Evolutionary conservation across 2,113 vertebrate species (phyloP), one percentile per base, ranked within the genome.

Genomic region (Cyphomyrus plagiostoma): DNA sequence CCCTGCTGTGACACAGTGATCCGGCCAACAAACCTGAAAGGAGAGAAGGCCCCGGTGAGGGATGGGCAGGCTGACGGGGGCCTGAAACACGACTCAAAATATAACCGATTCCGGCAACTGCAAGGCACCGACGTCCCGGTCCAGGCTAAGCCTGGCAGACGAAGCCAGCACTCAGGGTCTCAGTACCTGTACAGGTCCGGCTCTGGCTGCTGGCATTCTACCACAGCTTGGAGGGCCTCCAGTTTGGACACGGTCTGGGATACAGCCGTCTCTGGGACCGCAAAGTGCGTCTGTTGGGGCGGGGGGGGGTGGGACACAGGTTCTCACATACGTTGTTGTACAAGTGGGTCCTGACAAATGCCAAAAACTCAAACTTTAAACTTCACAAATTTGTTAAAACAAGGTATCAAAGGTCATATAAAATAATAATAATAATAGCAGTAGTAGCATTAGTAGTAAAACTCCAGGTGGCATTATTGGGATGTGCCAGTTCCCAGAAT

Each of bases 181-280:
- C 21, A n/a, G 88, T 95, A 99, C 98, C 97, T 99, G 96, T 99
- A 99, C 0, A 99, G 93, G 92, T 99, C 98, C 49, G 98, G 96
- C 91, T 99, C 98, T 30, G 98, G 98, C 91, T 99, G 98, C 89
- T 99, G 98, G 92, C 98, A 99, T 94, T 99, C 98, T 93, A 99
- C 96, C 90, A 99, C 97, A 74, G 98, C 98, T 90, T 97, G 93
- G 70, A 99, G 95, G 83, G 96, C 94, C 92, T 99, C 98, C 93
- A 99, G 96, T 74, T 94, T 97, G 92, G 96, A 95, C 93, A 98
- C 98, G 0, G 97, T 97, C 92, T 98, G 98, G 92, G 98, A 97
- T 90, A 98, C 96, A 53, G 98, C 95, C 39, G 98, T 99, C 95
- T 99, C 98, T 80, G 97, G 96, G 90, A 98, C 97, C 17, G 98